A percentile compares a stretch with the other conserved stretches of the same genome.
Conservation (phyloP, 2,888 invertebrate species). For the Bimastos eiseni region DNA sequence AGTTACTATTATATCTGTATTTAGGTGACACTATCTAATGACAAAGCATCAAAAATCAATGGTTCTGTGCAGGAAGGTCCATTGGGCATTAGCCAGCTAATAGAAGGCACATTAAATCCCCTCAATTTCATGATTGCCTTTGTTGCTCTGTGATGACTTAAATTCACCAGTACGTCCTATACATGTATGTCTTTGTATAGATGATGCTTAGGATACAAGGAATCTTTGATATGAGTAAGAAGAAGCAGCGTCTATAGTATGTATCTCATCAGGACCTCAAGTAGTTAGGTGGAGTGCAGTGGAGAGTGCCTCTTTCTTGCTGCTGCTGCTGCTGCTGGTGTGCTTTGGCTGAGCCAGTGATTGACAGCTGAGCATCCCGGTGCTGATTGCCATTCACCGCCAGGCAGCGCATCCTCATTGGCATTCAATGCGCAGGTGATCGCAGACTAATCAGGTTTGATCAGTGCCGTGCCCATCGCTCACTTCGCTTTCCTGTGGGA, state of each 20-base stretch:
- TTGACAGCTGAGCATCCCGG: conserved; percentile 16
- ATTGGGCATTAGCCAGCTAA: too few relatives aligned
- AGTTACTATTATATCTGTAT: too few relatives aligned
- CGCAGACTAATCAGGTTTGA: conserved; percentile 39
- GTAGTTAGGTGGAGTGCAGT: not conserved
- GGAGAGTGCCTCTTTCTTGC: not conserved
- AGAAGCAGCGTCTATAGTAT: not conserved
- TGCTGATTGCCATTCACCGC: conserved; percentile 29
- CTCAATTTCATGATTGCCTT: not conserved
- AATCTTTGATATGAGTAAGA: not conserved
- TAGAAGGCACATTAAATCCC: too few relatives aligned
- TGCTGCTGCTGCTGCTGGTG: conserved; percentile 19
- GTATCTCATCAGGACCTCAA: not conserved
- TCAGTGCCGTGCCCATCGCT: conserved; percentile 26
- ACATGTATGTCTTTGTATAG: not conserved
- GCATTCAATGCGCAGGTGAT: conserved; percentile 32
- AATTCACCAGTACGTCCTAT: not conserved
- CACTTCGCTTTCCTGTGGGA: conserved; percentile 1
- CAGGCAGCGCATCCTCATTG: conserved; percentile 34
- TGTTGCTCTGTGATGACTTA: not conserved
- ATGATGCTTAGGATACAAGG: not conserved
- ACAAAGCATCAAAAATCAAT: too few relatives aligned
- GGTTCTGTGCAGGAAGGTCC: not conserved
- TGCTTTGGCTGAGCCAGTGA: not conserved
- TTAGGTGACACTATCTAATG: too few relatives aligned